A percentile compares a stretch with the other conserved stretches of the same genome.
These are phyloP conservation scores for Etheostoma cragini DNA, from an alignment of 2,113 vertebrate genomes.

Conservation along the genomic window DNA sequence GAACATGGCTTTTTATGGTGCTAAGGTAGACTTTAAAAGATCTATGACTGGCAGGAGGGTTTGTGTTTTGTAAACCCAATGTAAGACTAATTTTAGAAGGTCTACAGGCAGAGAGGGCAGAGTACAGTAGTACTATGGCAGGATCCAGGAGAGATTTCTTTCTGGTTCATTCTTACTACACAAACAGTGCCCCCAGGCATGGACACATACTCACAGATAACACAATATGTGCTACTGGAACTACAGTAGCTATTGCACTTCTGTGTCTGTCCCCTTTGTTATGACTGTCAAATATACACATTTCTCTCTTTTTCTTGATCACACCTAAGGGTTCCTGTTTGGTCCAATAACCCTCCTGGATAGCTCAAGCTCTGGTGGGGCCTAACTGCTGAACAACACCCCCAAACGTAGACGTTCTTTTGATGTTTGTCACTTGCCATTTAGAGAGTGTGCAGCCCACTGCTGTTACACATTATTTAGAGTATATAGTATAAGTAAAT, in stretches of 20 bases:
- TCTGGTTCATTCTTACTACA: constrained; percentile 5
- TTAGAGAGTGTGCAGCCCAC: constrained; percentile 1
- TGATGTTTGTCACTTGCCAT: neutral
- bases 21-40: constrained; percentile 53
- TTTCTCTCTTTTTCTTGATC: neutral
- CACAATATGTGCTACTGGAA: neutral
- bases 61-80: constrained; percentile 76
- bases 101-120: constrained; percentile 34
- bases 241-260: neutral
- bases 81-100: constrained; percentile 76
- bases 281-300: neutral
- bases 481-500: constrained; percentile 10
- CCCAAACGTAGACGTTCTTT: neutral
- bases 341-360: neutral
- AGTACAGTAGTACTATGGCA: neutral
- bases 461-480: constrained; percentile 18
- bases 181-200: constrained; percentile 6
- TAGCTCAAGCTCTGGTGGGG: neutral
- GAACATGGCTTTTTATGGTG: constrained; percentile 81
- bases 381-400: neutral
- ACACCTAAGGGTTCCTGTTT: neutral
- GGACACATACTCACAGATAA: neutral
- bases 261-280: neutral
- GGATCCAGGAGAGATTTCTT: constrained; percentile 1
- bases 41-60: constrained; percentile 57